Base-by-base conservation (phyloP, 2,888 invertebrate species). In the Phanerotoma sp. region DNA sequence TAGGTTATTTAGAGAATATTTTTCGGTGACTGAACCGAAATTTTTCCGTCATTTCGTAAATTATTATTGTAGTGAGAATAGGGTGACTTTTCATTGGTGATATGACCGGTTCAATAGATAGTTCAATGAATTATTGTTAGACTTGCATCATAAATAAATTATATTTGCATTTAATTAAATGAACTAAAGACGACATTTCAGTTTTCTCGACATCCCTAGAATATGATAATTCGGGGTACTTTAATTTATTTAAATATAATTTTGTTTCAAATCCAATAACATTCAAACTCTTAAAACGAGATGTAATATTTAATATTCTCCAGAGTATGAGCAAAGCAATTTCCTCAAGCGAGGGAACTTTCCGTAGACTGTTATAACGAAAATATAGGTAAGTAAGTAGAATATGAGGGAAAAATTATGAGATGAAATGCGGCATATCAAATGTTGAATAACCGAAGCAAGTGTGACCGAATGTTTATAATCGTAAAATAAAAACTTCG, bases 301-400 rank as follows among this genome's bases (percentile, higher is more conserved):
- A 38, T 38, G n/a, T 38, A 38, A 38, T 20, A 18, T 11, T 38
- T 38, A 38, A 18, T 38, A 20, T 11, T 38, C 18, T 20, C 38
- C 16, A 18, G 20, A 18, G 20, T 18, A 11, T 5, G 38, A 11
- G 20, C 18, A 38, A 38, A 18, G 38, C 20, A 38, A 38, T 38
- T 20, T 38, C 18, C 20, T 38, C 16, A 16, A 38, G 20, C 20
- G 38, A 18, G 6, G 18, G 16, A 16, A 18, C 20, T 38, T 38
- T 38, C 18, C 4, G 38, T 18, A 16, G 38, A 38, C 38, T 38
- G 20, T 38, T 38, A 25, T 38, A 38, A 18, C 38, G 38, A 18
- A 38, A 38, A 38, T 38, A 5, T 38, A 38, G 38, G 20, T 38
- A 38, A 38, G 38, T 38, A 20, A 38, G 25, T 25, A 25, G 20